Conservation (phyloP, 2,113 vertebrate species). For the Anas platyrhynchos region DNA sequence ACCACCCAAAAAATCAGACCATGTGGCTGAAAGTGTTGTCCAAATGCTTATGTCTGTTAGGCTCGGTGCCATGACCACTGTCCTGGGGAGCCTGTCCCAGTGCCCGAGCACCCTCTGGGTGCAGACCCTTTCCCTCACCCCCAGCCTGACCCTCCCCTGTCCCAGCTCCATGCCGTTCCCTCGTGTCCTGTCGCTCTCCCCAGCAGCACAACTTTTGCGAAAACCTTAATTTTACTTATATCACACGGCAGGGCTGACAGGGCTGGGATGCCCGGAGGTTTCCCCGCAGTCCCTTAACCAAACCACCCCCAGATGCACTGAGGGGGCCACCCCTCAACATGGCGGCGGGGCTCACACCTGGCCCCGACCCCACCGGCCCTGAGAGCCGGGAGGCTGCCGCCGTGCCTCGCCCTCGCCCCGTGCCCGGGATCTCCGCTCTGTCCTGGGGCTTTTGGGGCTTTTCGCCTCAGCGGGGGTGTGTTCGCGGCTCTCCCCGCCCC, state of each 20-base stretch:
- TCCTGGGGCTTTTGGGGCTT: neutral
- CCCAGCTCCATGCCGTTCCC: too few relatives aligned
- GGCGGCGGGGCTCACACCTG: neutral
- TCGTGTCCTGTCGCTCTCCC: too few relatives aligned
- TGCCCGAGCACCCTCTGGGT: too few relatives aligned
- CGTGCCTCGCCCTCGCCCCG: neutral
- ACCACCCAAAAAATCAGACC: too few relatives aligned
- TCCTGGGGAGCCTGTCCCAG: too few relatives aligned
- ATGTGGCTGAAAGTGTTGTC: too few relatives aligned
- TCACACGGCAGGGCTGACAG: neutral
- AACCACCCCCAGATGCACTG: rapidly evolving
- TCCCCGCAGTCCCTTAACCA: neutral
- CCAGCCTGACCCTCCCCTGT: too few relatives aligned
- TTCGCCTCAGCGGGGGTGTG: neutral
- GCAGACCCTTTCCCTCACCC: too few relatives aligned
- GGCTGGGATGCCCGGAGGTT: neutral
- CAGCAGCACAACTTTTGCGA: rapidly evolving
- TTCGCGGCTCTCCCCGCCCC: neutral
- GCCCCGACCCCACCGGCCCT: rapidly evolving
- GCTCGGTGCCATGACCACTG: too few relatives aligned
- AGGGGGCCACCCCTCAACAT: neutral
- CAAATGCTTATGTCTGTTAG: too few relatives aligned
- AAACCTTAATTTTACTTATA: neutral
- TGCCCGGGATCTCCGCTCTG: neutral
- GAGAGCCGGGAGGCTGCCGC: neutral